phyloP scores from a whole-genome alignment of 1,140 invertebrate genomes.

The Dendrolimus punctatus region DNA sequence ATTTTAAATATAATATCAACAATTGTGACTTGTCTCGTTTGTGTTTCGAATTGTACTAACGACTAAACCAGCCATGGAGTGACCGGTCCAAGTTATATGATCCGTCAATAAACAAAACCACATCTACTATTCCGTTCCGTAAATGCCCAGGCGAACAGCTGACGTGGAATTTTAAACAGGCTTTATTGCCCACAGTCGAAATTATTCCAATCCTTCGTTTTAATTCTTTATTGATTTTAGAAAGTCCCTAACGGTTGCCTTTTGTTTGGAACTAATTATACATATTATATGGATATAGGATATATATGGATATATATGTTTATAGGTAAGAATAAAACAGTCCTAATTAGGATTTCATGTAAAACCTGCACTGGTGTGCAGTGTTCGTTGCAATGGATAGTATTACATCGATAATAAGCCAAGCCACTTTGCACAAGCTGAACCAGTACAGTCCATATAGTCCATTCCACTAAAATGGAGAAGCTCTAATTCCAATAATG shows the following conservation, averaged over 20 bases:
- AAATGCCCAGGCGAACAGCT: slow-evolving; percentile 44
- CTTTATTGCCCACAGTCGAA: slow-evolving; percentile 42
- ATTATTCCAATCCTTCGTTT: slow-evolving; percentile 47
- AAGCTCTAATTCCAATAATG: no score
- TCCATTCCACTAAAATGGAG: no score
- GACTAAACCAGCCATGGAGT: slow-evolving; percentile 22
- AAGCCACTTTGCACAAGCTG: no score
- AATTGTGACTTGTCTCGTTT: slow-evolving; percentile 26
- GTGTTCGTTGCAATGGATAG: no score
- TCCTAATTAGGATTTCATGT: no score
- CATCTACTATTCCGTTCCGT: slow-evolving; percentile 52
- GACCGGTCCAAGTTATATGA: slow-evolving; percentile 58
- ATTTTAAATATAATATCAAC: slow-evolving; percentile 1
- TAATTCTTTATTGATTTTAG: slow-evolving; percentile 31
- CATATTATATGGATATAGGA: no score
- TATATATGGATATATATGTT: no score
- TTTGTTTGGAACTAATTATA: no score
- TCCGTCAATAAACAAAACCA: slow-evolving; percentile 64
- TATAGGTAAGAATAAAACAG: no score
- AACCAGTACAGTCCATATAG: no score
- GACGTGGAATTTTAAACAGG: slow-evolving; percentile 60
- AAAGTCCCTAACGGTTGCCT: background rate
- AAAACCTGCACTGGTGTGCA: no score
- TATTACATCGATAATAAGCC: no score
- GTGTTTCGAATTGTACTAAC: slow-evolving; percentile 66